These are phyloP conservation scores for Ictalurus furcatus DNA, from an alignment of 2,113 vertebrate species.

Conservation along the genomic window DNA sequence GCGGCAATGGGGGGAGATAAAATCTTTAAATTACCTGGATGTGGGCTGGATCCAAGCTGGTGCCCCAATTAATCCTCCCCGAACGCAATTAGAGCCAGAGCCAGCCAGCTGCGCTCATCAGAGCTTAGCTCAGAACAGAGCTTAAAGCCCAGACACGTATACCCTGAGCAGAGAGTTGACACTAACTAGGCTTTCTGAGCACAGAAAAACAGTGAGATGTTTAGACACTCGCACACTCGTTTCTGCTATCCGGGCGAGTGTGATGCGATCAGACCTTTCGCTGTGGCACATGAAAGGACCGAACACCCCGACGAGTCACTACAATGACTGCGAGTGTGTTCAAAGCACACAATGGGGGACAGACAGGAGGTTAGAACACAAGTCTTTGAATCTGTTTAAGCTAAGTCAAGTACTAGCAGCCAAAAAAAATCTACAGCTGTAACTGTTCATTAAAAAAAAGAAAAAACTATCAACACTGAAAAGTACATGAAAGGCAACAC, in stretches of 20 bases:
- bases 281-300: slow-evolving; percentile 22
- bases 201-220: slow-evolving; percentile 47
- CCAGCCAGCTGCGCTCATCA: slow-evolving; percentile 70
- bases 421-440: slow-evolving; percentile 11
- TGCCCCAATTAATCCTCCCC: slow-evolving; percentile 70
- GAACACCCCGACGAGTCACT: slow-evolving; percentile 19
- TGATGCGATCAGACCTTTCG: slow-evolving; percentile 13
- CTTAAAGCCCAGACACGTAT: slow-evolving; percentile 66
- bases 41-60: slow-evolving; percentile 63
- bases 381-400: slow-evolving; percentile 34
- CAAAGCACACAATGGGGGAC: slow-evolving; percentile 16
- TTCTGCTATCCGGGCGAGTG: neutral
- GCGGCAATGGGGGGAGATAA: slow-evolving; percentile 39
- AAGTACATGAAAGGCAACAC: slow-evolving; percentile 28
- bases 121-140: slow-evolving; percentile 60
- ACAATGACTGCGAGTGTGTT: neutral
- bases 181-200: slow-evolving; percentile 48
- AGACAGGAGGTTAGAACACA: slow-evolving; percentile 8
- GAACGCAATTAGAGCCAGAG: slow-evolving; percentile 62
- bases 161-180: slow-evolving; percentile 45
- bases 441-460: slow-evolving; percentile 38
- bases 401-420: slow-evolving; percentile 24
- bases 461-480: slow-evolving; percentile 11
- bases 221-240: neutral
- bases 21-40: slow-evolving; percentile 72